phyloP scores from a whole-genome alignment of 1,140 invertebrate genomes.

The Alviniconcha marisindica region DNA sequence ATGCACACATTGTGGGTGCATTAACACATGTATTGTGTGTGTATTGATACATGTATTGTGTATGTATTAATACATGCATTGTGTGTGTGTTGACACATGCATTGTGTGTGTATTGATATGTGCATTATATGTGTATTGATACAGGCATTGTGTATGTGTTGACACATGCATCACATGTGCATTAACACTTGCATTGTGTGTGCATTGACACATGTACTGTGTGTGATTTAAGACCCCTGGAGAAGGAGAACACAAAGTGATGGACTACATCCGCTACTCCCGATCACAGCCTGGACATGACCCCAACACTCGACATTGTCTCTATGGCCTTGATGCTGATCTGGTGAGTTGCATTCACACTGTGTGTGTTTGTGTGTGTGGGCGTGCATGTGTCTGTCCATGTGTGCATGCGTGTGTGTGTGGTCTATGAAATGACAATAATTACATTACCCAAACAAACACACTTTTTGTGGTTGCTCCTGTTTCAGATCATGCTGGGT shows the following conservation, averaged over 20 bases:
- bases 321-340: conserved; percentile 98
- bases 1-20: too few relatives aligned
- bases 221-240: conserved; percentile 85
- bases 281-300: conserved; percentile 89
- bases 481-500: conserved; percentile 89
- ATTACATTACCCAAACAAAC: not conserved
- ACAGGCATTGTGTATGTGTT: too few relatives aligned
- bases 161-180: not conserved
- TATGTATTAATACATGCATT: too few relatives aligned
- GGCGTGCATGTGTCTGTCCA: not conserved
- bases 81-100: too few relatives aligned
- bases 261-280: conserved; percentile 96
- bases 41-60: too few relatives aligned
- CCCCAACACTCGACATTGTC: conserved; percentile 92
- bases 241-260: conserved; percentile 99
- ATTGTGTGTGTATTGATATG: too few relatives aligned
- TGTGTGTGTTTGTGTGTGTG: not conserved
- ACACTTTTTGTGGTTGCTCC: conserved; percentile 15
- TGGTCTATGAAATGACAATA: not conserved
- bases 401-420: not conserved
- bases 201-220: too few relatives aligned
- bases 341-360: conserved; percentile 76
- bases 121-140: too few relatives aligned
- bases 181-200: too few relatives aligned
- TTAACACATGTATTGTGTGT: too few relatives aligned